Evolutionary conservation across 2,113 vertebrate species (phyloP).

Genomic region (Nematolebias whitei): DNA sequence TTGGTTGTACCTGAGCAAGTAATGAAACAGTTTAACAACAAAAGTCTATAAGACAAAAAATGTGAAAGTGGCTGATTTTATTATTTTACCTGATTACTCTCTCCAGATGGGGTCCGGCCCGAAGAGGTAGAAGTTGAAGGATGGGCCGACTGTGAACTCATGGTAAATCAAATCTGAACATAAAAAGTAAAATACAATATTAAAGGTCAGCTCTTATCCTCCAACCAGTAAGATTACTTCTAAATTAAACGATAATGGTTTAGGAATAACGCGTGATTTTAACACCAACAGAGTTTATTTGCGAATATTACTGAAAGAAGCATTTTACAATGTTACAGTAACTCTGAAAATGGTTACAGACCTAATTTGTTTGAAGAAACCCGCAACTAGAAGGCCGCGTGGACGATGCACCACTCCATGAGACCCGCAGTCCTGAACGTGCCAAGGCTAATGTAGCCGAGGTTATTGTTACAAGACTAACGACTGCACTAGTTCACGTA

Average conservation of each 20-base stretch:
- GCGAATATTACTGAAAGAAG: no score
- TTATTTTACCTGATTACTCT: constrained; percentile 84
- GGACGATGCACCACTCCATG: background rate
- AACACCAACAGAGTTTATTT: no score
- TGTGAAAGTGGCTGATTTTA: background rate
- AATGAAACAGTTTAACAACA: background rate
- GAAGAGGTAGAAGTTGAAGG: constrained; percentile 78
- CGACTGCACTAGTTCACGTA: accelerated
- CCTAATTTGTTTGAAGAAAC: background rate
- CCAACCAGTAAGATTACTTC: no score
- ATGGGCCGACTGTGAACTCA: constrained; percentile 85
- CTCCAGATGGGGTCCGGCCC: constrained; percentile 82
- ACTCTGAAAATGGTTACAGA: background rate
- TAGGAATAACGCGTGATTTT: background rate
- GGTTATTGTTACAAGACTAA: background rate
- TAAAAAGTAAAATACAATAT: background rate
- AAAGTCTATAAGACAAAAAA: background rate
- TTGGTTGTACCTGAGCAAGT: constrained; percentile 85
- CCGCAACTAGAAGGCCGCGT: background rate
- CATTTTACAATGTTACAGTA: background rate
- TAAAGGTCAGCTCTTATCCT: background rate
- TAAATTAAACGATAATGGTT: no score
- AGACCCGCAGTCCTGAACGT: background rate
- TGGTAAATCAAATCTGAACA: constrained; percentile 72
- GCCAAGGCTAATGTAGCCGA: background rate